Evolutionary conservation across 2,888 invertebrate species (phyloP).

Genomic region (Chloroclystis v-ata): DNA sequence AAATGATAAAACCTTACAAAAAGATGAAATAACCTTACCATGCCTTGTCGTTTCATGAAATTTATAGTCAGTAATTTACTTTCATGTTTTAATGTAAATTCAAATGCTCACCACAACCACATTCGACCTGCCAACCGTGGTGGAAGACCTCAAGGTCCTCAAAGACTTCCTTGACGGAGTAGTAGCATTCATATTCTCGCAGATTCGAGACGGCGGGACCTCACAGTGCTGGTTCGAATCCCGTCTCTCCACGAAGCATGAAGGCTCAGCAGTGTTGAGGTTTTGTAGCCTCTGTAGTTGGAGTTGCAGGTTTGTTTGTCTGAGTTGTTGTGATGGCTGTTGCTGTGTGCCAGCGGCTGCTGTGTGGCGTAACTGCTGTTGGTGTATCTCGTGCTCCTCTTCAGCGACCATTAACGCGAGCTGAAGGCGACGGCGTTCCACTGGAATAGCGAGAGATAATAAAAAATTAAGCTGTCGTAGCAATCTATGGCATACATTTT

Average conservation of each 20-base stretch:
- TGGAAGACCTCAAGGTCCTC: conserved; percentile 6
- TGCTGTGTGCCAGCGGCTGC: neutral
- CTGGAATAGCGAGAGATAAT: neutral
- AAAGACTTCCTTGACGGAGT: conserved; percentile 10
- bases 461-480: neutral
- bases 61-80: too few species aligned
- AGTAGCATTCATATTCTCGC: neutral
- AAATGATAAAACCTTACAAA: too few species aligned
- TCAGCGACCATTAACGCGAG: conserved; percentile 10
- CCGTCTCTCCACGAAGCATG: neutral
- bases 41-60: too few species aligned
- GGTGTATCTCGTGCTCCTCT: neutral
- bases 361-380: neutral
- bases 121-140: neutral
- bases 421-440: conserved; percentile 8
- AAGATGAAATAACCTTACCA: too few species aligned
- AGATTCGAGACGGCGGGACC: neutral
- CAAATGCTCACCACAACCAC: conserved; percentile 8
- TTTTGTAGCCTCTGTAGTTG: neutral
- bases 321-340: neutral
- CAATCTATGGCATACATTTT: too few species aligned
- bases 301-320: neutral
- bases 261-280: neutral
- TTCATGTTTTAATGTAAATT: too few species aligned
- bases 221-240: neutral